Percentiles rank a stretch among this genome's conserved stretches.
phyloP scores from a whole-genome alignment of 2,888 invertebrate species.

The Lasioglossum marginatum region DNA sequence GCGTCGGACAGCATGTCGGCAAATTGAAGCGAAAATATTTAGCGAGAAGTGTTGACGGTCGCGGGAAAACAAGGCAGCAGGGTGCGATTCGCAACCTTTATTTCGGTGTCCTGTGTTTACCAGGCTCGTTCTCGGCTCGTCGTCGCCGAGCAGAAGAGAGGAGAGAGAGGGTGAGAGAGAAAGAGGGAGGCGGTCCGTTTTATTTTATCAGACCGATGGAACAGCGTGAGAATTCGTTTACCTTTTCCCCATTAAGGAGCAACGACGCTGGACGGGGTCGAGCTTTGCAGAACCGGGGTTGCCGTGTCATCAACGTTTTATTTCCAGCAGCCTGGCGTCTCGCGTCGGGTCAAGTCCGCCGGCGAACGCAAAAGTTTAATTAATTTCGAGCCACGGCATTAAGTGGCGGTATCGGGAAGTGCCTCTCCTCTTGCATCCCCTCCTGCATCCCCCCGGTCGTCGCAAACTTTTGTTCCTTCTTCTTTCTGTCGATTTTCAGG shows the following conservation, averaged over 20 bases:
- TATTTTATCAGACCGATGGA: slow-evolving; percentile 76
- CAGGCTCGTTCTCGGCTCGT: slow-evolving; percentile 49
- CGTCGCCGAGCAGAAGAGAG: slow-evolving; percentile 46
- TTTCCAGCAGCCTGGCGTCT: slow-evolving; percentile 62
- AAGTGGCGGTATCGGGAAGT: slow-evolving; percentile 72
- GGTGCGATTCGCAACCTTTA: slow-evolving; percentile 33
- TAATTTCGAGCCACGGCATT: slow-evolving; percentile 76
- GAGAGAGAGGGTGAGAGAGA: slow-evolving; percentile 44
- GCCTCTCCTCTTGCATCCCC: slow-evolving; percentile 28
- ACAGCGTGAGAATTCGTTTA: slow-evolving; percentile 80
- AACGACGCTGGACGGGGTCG: slow-evolving; percentile 69
- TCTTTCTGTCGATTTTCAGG: neutral
- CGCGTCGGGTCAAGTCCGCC: slow-evolving; percentile 36
- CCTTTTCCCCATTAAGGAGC: slow-evolving; percentile 78
- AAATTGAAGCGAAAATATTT: slow-evolving; percentile 8
- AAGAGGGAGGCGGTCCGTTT: slow-evolving; percentile 62
- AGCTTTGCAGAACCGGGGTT: slow-evolving; percentile 72
- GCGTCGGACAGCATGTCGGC: slow-evolving; percentile 5
- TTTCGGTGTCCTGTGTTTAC: slow-evolving; percentile 49
- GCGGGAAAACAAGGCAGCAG: neutral
- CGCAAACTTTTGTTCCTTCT: slow-evolving; percentile 33
- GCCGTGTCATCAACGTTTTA: slow-evolving; percentile 79
- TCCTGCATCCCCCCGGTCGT: neutral
- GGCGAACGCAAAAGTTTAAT: slow-evolving; percentile 77
- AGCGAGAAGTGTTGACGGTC: slow-evolving; percentile 1